Evolutionary conservation across 2,797 vertebrate species (phyloP), one percentile per base, ranked within the genome.

Genomic region (Muscicapa comitata): DNA sequence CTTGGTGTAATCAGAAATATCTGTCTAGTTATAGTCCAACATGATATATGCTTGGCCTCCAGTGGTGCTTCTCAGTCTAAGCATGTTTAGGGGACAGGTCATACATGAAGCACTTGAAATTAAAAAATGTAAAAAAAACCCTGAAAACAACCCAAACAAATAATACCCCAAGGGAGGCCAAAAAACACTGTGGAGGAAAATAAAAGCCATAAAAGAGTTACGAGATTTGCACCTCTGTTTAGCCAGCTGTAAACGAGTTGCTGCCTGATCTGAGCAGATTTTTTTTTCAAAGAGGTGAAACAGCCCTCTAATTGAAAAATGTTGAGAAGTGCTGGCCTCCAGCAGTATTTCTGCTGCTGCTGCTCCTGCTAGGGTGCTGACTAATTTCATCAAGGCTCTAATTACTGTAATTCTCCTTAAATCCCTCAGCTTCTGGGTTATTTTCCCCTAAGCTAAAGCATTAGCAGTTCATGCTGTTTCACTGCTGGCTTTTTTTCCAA

Each of bases 331-430:
- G 33, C 54, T 95, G 77, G 75, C 84, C 75, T 95, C 71, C 45
- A 89, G 88, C 55, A 92, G 35, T 87, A 87, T 93, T 76, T 59
- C 76, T 67, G 25, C 75, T 80, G 54, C 62, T 79, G 53, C 77
- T 63, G 47, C n/a, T n/a, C n/a, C 94, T 80, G 55, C 74, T 89
- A 67, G 58, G 77, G 73, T 38, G 37, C 62, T 93, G 71, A 70
- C 73, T 94, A 91, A 91, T 93, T 88, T 87, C 61, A 89, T 93
- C 71, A 84, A 50, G 53, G 67, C 48, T 70, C 81, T 94, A 91
- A 96, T 95, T 93, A 77, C 75, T 95, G 11, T 92, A 93, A 95
- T 91, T 91, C 84, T 91, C 40, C 35, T 82, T 62, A 94, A 96
- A 91, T 94, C 88, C 68, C 81, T 89, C 59, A 66, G 24, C 72